phyloP scores from a whole-genome alignment of 2,888 invertebrate genomes.

The Hypomecis atomaria region DNA sequence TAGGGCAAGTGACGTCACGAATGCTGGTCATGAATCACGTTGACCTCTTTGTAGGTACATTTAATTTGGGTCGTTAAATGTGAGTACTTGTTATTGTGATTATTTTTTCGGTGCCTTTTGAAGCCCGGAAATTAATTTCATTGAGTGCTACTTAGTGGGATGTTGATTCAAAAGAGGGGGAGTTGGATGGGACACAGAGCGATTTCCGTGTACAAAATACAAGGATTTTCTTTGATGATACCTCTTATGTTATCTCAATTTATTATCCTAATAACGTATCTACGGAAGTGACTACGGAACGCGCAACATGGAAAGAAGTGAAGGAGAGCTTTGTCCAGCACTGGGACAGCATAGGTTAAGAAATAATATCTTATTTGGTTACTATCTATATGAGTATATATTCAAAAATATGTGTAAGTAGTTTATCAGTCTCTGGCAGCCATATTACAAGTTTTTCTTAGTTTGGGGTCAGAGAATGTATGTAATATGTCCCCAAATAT shows the following conservation, averaged over 20 bases:
- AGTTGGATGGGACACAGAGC: not conserved
- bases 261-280: too few relatives aligned
- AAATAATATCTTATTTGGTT: too few relatives aligned
- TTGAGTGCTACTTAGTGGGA: slow-evolving; percentile 10
- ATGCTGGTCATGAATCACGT: slow-evolving; percentile 21
- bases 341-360: too few relatives aligned
- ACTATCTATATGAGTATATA: too few relatives aligned
- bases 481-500: too few relatives aligned
- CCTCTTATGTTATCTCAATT: not conserved
- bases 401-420: too few relatives aligned
- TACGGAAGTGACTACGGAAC: too few relatives aligned
- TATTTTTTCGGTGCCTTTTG: slow-evolving; percentile 13
- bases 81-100: slow-evolving; percentile 7
- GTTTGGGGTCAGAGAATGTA: too few relatives aligned
- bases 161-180: not conserved
- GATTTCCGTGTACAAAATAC: not conserved
- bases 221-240: not conserved
- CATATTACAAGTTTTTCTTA: too few relatives aligned
- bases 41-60: slow-evolving; percentile 24
- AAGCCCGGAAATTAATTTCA: slow-evolving; percentile 11
- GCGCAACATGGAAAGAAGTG: too few relatives aligned
- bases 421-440: too few relatives aligned
- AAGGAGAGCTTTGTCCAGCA: too few relatives aligned
- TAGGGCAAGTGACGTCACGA: slow-evolving; percentile 29
- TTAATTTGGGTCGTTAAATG: slow-evolving; percentile 24